These are phyloP conservation scores for Margaritifera margaritifera DNA, from an alignment of 2,888 invertebrate genomes.

Conservation along the genomic window DNA sequence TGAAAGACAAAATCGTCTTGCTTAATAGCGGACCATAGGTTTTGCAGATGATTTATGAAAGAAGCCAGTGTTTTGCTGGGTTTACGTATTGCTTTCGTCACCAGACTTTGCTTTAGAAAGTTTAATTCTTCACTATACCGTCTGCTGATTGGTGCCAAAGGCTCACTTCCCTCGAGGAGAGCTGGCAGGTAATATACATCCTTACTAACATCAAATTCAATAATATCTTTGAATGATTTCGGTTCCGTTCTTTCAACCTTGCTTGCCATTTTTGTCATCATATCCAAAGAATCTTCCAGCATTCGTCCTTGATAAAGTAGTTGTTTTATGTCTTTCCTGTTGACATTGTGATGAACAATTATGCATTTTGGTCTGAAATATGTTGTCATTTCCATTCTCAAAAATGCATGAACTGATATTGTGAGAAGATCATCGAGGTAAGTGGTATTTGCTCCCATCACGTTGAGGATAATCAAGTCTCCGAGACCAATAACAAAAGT, in stretches of 20 bases:
- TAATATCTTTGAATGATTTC: conserved; percentile 11
- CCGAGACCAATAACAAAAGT: conserved; percentile 24
- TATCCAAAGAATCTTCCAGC: conserved; percentile 11
- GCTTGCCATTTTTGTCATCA: conserved; percentile 14
- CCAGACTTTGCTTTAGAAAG: not conserved
- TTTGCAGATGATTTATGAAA: conserved; percentile 3
- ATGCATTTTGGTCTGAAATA: conserved; percentile 6
- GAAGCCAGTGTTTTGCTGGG: not conserved
- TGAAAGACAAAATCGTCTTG: conserved; percentile 12
- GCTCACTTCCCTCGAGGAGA: conserved; percentile 20
- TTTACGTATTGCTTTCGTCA: not conserved
- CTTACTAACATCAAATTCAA: conserved; percentile 14
- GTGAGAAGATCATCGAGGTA: conserved; percentile 22
- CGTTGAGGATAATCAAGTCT: conserved; percentile 19
- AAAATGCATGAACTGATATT: conserved; percentile 20
- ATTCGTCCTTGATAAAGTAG: conserved; percentile 3
- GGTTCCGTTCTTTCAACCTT: conserved; percentile 6
- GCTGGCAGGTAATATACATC: conserved; percentile 18
- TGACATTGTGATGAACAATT: conserved; percentile 29
- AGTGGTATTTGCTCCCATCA: conserved; percentile 20
- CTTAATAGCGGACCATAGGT: conserved; percentile 16
- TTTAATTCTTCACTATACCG: conserved; percentile 11
- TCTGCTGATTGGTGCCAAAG: conserved; percentile 17
- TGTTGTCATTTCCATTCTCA: conserved; percentile 21
- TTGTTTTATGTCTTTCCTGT: not conserved